Evolutionary conservation across 2,113 vertebrate genomes (phyloP).

Genomic region (Polypterus senegalus): DNA sequence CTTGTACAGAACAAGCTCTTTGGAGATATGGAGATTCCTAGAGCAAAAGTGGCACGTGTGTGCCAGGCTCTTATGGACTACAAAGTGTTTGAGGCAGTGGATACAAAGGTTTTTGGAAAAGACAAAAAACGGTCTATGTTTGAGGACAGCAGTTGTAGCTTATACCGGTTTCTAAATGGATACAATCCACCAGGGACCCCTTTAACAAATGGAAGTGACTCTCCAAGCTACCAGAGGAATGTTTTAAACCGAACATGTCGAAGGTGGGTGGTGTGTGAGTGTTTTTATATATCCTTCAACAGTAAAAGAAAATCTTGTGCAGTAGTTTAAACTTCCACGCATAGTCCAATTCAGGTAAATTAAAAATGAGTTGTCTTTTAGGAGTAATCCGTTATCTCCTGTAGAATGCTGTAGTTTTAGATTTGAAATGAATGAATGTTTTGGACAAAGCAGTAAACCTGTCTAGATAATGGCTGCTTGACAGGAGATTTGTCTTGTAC

Average conservation of each 20-base stretch:
- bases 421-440: too few relatives aligned
- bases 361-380: too few relatives aligned
- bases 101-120: slow-evolving; percentile 73
- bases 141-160: slow-evolving; percentile 82
- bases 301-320: too few relatives aligned
- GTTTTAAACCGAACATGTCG: slow-evolving; percentile 21
- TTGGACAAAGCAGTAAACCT: too few relatives aligned
- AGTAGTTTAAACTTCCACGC: too few relatives aligned
- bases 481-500: too few relatives aligned
- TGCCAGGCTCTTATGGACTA: slow-evolving; percentile 92
- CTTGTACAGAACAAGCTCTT: slow-evolving; percentile 82
- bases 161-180: slow-evolving; percentile 72
- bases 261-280: slow-evolving; percentile 28
- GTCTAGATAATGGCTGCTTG: too few relatives aligned
- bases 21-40: slow-evolving; percentile 75
- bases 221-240: slow-evolving; percentile 37
- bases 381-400: too few relatives aligned
- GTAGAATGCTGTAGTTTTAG: too few relatives aligned
- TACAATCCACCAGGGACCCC: slow-evolving; percentile 32
- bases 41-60: slow-evolving; percentile 78
- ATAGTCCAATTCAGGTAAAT: too few relatives aligned
- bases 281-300: too few relatives aligned
- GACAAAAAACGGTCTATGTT: slow-evolving; percentile 72
- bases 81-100: slow-evolving; percentile 83
- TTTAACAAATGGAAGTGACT: slow-evolving; percentile 46